Evolutionary conservation across 2,888 invertebrate genomes (phyloP), one percentile per base, ranked within the genome.

Genomic region (Leptura quadrifasciata): DNA sequence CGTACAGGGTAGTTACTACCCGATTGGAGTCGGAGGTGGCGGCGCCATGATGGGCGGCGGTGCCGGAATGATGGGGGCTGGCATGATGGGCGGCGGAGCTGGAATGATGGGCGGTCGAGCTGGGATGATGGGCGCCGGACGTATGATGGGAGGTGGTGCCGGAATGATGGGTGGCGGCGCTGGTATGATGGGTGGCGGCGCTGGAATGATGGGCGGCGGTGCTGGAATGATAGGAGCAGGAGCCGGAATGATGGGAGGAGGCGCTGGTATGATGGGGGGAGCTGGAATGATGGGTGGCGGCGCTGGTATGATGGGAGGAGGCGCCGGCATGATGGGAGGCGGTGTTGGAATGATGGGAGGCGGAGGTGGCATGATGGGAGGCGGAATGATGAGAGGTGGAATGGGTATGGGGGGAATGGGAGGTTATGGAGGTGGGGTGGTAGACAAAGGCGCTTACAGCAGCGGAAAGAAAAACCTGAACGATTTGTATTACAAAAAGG

Each of bases 1-100:
- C 60, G 91, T 91, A 87, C 91, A 92, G 87, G 91, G 91, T 87
- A 90, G 89, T 79, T 91, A 91, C 83, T 91, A 92, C 82, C 91
- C 76, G 3, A 55, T 72, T 10, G 65, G 72, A 54, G 64, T 70
- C 64, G 75, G 75, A 39, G 67, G 39, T 18, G 90, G 90, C 17
- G 71, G 63, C 20, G 71, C 72, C 8, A 75, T 72, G 77, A 72
- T 75, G 75, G 76, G 70, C 15, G 76, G 71, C 24, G 79, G 77
- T 4, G 73, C 73, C 0, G 73, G 65, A 1, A 77, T 77, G 75
- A 68, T 75, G 52, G 78, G 78, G 10, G 70, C 67, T 10, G 76
- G 74, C 87, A 74, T 75, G 65, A 80, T 80, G 58, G 90, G 90
- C 0, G 89, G 89, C 17, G 72, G 86, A 35, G 83, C 86, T 10